Conservation (phyloP, 1,140 invertebrate species). For the Pseudobourletiella spinata region DNA sequence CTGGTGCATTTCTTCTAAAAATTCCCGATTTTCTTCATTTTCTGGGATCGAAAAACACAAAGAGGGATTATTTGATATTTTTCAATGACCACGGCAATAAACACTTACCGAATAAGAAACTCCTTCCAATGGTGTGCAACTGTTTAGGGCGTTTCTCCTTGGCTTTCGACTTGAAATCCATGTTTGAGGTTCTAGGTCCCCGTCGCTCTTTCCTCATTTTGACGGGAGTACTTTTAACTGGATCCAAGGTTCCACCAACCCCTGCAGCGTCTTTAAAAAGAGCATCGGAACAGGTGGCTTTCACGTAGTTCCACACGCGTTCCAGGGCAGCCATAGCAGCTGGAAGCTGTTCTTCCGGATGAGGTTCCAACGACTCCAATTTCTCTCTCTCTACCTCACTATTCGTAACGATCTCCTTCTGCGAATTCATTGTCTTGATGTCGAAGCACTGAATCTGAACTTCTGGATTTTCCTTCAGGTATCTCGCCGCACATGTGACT, state of each 20-base stretch:
- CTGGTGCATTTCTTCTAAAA: constrained; percentile 28
- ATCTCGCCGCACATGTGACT: constrained; percentile 60
- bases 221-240: constrained; percentile 5
- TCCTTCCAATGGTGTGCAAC: constrained; percentile 25
- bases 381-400: neutral
- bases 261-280: constrained; percentile 7
- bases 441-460: constrained; percentile 19
- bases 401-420: neutral
- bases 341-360: neutral
- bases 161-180: constrained; percentile 2
- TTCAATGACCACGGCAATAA: too few species aligned
- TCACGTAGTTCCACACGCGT: constrained; percentile 31
- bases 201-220: constrained; percentile 18
- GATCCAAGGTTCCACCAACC: neutral
- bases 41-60: constrained; percentile 15
- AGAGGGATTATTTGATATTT: too few species aligned
- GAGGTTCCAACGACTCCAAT: neutral
- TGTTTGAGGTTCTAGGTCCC: neutral
- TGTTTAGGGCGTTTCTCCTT: constrained; percentile 26
- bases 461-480: constrained; percentile 41
- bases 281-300: constrained; percentile 21
- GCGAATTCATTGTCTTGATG: neutral
- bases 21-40: constrained; percentile 22
- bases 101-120: constrained; percentile 26
- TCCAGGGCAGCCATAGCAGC: constrained; percentile 23